Base-by-base conservation (phyloP, 1,140 invertebrate species). In the Formica exsecta region DNA sequence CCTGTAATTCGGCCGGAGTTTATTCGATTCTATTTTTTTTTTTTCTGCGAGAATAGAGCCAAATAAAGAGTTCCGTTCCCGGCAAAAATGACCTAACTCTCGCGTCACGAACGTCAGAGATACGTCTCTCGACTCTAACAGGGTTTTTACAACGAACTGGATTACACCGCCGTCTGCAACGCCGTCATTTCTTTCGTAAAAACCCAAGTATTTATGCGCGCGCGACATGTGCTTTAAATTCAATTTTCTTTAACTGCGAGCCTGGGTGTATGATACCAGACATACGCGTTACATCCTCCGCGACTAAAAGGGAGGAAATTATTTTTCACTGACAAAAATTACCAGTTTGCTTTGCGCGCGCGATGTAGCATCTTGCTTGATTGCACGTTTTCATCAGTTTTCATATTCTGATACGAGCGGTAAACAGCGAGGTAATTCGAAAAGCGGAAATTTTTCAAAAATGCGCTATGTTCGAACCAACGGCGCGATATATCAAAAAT, bases 231-330 rank as follows among this genome's bases (percentile, higher is more conserved):
- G 79, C 54, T 83, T 83, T 74, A 48, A 83, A 73, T 83, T 83
- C 68, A 83, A 83, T 83, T 68, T 74, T 48, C 68, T 32, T 48
- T 83, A 83, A 83, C 38, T 41, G 79, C 61, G 25, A 29, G 68
- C 38, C 54, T 32, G 32, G 3, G 54, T 74, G 68, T 38, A 74
- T 62, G 61, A 83, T 38, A 68, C 4, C 13, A 25, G 32, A 68
- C 32, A n/a, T 54, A 66, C 62, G 29, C 64, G 32, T 44, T 44
- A 22, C 38, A 16, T 68, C 19, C 61, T 73, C 54, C 25, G 25
- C 38, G 38, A 73, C 3, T 44, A 71, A 81, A 11, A 8, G 36
- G 51, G 41, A n/a, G 41, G n/a, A 29, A 74, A 44, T 32, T 38
- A 4, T 74, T 48, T 44, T 62, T 81, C 7, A 71, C 51, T 3